A percentile compares a stretch with the other conserved stretches of the same genome.
phyloP scores from a whole-genome alignment of 2,113 vertebrate genomes.

The Petrocephalus microphthalmus region DNA sequence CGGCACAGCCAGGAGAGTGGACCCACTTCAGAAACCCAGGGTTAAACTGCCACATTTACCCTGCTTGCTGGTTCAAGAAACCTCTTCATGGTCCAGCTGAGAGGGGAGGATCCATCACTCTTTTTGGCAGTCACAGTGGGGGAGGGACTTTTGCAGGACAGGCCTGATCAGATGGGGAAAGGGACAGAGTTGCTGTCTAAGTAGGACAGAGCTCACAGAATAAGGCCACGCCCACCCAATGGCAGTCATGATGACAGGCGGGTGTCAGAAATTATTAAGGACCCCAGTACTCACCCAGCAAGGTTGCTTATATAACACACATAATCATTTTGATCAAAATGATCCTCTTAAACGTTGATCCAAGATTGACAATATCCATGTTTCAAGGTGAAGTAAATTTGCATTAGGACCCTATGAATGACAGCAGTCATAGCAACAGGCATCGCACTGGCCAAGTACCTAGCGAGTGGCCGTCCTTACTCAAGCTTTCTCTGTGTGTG shows the following conservation, averaged over 20 bases:
- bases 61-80: constrained; percentile 72
- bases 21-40: neutral
- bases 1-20: neutral
- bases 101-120: constrained; percentile 55
- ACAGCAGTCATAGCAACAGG: neutral
- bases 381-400: neutral
- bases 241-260: neutral
- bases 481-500: constrained; percentile 71
- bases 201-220: neutral
- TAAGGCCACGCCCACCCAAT: neutral
- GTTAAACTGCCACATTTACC: constrained; percentile 41
- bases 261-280: neutral
- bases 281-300: neutral
- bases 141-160: constrained; percentile 70
- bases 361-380: neutral
- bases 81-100: constrained; percentile 75
- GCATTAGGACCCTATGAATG: neutral
- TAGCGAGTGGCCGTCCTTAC: constrained; percentile 55
- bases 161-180: constrained; percentile 53
- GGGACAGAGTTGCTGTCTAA: neutral
- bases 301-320: neutral
- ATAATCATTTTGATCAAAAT: neutral
- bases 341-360: neutral
- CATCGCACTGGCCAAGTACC: neutral
- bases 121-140: constrained; percentile 67